Base-by-base conservation (phyloP, 2,888 invertebrate species). In the Synanthedon formicaeformis region DNA sequence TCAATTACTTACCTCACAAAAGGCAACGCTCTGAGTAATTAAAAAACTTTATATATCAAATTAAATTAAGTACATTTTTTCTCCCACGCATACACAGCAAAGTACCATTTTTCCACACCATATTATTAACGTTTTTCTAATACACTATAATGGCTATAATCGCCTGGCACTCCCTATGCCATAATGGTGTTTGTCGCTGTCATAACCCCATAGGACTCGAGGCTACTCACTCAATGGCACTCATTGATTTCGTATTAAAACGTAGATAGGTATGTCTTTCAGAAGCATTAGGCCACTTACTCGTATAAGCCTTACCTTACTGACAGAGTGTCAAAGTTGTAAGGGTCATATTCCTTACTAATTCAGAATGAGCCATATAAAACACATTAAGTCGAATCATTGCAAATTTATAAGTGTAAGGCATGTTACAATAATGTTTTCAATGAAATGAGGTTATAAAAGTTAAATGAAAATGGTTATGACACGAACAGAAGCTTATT, bases 111-210 rank as follows among this genome's bases (percentile, higher is more conserved):
- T 45, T 45, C 45, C 45, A 45, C 14, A 14, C 12, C 4, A 49
- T 49, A 14, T 49, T 49, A 49, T 54, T 58, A 54, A 50, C 50
- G 58, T 58, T 57, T 63, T 62, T 62, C 51, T 70, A 66, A 69
- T 70, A 63, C 52, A 41, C 56, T 53, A 57, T 72, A 67, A 70
- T 67, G 66, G 67, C 59, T 59, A 58, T 67, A 64, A 66, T 62
- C 53, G 40, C 11, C 2, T 18, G 65, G 51, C 75, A 65, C 75
- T 61, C 75, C 75, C 62, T 49, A 49, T 27, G 40, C 5, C 49
- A 51, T 49, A 65, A 67, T 63, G 60, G 54, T 66, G 61, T 64
- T 61, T 65, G 61, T 55, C 50, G 64, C 65, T 65, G 65, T 65
- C 61, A 58, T 49, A 49, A 23, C 23, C 49, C 23, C 49, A 40